Percentiles rank a stretch among this genome's conserved stretches.
Conservation (phyloP, 2,888 invertebrate genomes). For the Ennomos fuscantarius region DNA sequence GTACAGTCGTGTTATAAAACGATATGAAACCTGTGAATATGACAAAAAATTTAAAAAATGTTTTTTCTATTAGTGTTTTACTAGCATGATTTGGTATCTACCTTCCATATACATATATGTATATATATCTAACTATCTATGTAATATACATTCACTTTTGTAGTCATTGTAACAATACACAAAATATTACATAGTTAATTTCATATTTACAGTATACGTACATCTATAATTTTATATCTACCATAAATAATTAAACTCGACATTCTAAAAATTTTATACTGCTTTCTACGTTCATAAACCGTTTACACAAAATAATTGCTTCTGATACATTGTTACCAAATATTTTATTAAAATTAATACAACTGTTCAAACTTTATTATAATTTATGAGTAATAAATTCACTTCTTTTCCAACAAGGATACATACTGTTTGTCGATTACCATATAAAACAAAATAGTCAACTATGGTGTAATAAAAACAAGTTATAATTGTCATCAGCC, state of each 20-base stretch:
- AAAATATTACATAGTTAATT: slow-evolving; percentile 12
- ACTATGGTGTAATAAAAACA: too few species aligned
- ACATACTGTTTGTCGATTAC: not conserved
- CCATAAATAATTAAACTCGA: slow-evolving; percentile 12
- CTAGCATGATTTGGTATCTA: slow-evolving; percentile 13
- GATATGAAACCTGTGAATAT: slow-evolving; percentile 3
- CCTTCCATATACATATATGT: slow-evolving; percentile 7
- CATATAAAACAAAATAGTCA: too few species aligned
- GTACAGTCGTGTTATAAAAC: slow-evolving; percentile 12
- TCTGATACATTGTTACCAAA: slow-evolving; percentile 39
- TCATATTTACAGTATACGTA: slow-evolving; percentile 21
- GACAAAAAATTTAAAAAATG: not conserved
- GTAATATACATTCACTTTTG: slow-evolving; percentile 33
- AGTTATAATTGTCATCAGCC: too few species aligned
- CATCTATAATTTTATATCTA: slow-evolving; percentile 6
- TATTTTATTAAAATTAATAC: slow-evolving; percentile 39
- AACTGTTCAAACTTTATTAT: slow-evolving; percentile 3
- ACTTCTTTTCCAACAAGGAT: slow-evolving; percentile 3
- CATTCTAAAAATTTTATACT: slow-evolving; percentile 19
- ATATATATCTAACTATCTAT: slow-evolving; percentile 19
- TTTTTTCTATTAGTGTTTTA: too few species aligned
- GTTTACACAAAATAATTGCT: slow-evolving; percentile 68
- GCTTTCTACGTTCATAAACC: slow-evolving; percentile 40
- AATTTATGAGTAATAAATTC: slow-evolving; percentile 4
- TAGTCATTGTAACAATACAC: slow-evolving; percentile 15